phyloP scores from a whole-genome alignment of 2,888 invertebrate species.

The Hypercompe scribonia region DNA sequence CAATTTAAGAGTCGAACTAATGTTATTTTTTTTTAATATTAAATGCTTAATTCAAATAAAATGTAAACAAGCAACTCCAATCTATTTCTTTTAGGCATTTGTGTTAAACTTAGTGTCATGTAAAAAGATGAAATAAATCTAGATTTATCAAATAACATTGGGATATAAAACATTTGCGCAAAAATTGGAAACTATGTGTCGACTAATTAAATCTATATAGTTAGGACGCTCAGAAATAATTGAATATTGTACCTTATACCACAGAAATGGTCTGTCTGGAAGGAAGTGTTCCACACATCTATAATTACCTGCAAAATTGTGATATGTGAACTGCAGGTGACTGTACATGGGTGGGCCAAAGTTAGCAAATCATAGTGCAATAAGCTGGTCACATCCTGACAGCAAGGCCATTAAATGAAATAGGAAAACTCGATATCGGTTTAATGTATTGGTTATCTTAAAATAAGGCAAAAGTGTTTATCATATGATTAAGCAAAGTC shows the following conservation, averaged over 20 bases:
- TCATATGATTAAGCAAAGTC: background rate
- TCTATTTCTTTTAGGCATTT: background rate
- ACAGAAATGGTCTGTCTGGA: background rate
- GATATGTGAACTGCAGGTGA: constrained; percentile 2
- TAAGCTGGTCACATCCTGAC: constrained; percentile 22
- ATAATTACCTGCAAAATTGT: constrained; percentile 6
- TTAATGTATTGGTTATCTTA: constrained; percentile 31
- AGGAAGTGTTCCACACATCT: background rate
- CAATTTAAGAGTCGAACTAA: background rate
- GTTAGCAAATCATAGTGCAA: constrained; percentile 24
- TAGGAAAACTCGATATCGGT: constrained; percentile 21
- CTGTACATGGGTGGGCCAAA: constrained; percentile 6
- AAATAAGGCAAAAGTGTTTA: constrained; percentile 20
- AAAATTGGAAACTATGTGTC: background rate
- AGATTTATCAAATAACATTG: background rate
- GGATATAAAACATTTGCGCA: background rate
- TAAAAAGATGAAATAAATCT: background rate
- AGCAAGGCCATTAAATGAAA: constrained; percentile 18
- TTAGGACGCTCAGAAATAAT: background rate
- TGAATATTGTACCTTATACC: constrained; percentile 4
- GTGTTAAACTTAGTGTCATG: background rate
- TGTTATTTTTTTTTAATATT: background rate
- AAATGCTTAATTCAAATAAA: background rate
- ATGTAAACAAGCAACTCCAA: background rate
- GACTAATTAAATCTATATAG: background rate